These are phyloP conservation scores for Ophonus ardosiacus DNA, from an alignment of 2,888 invertebrate genomes.

Conservation along the genomic window DNA sequence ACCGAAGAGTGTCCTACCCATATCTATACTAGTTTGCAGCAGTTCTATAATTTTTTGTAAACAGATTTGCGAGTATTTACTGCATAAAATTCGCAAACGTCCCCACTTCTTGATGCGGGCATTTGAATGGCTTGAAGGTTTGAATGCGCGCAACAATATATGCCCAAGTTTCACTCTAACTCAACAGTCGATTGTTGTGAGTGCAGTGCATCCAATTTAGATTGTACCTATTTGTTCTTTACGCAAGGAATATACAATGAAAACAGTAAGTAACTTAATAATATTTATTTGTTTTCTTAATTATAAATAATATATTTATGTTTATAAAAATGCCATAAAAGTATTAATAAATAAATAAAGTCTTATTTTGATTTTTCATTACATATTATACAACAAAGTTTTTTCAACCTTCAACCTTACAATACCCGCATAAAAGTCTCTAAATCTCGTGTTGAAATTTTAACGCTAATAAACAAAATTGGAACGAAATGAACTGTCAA, in stretches of 20 bases:
- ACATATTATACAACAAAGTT: neutral
- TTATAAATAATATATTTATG: neutral
- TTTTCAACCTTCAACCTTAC: neutral
- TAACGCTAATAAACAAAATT: too few relatives aligned
- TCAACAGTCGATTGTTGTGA: conserved; percentile 55
- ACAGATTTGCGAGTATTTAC: neutral
- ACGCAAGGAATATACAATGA: conserved; percentile 22
- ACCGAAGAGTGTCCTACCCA: neutral
- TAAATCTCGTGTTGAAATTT: too few relatives aligned
- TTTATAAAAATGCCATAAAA: neutral
- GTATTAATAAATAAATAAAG: neutral
- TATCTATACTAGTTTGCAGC: neutral
- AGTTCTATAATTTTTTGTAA: neutral
- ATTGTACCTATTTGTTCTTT: neutral
- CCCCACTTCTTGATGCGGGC: conserved; percentile 7
- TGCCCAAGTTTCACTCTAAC: conserved; percentile 35
- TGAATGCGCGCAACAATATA: conserved; percentile 50
- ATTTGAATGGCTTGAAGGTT: conserved; percentile 24
- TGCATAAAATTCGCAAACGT: conserved; percentile 6
- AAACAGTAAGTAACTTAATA: conserved; percentile 20
- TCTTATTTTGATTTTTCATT: neutral
- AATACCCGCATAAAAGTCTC: neutral
- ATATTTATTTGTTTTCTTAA: neutral
- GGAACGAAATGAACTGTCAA: too few relatives aligned
- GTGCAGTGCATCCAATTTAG: conserved; percentile 21